Evolutionary conservation across 2,888 invertebrate genomes (phyloP).

Genomic region (Monochamus alternatus): DNA sequence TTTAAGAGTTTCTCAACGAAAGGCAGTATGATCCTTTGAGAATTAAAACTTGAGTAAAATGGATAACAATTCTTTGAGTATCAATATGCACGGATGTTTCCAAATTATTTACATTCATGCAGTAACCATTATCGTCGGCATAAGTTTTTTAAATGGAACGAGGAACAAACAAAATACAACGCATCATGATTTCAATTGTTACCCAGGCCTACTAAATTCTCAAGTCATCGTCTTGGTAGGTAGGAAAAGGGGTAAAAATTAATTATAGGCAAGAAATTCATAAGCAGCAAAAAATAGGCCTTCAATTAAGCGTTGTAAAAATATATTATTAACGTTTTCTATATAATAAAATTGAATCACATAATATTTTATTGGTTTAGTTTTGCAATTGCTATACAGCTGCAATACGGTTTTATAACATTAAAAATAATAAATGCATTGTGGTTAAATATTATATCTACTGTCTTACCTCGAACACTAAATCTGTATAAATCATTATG

Average conservation of each 20-base stretch:
- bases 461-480: constrained; percentile 25
- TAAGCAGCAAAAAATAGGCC: not conserved
- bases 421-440: constrained; percentile 13
- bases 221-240: constrained; percentile 26
- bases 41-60: too few relatives aligned
- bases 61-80: too few relatives aligned
- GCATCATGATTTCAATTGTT: constrained; percentile 19
- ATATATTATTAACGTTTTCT: not conserved
- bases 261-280: constrained; percentile 21
- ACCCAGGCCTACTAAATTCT: not conserved
- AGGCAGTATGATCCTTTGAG: not conserved
- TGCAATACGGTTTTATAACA: constrained; percentile 15
- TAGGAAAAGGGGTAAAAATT: constrained; percentile 18
- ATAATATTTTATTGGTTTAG: not conserved
- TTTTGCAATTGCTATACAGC: constrained; percentile 3
- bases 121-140: not conserved
- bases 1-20: constrained; percentile 7
- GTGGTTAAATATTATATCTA: constrained; percentile 22
- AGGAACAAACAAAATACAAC: constrained; percentile 12
- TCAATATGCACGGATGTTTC: too few relatives aligned
- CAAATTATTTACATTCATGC: too few relatives aligned
- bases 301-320: not conserved
- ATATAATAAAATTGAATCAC: not conserved
- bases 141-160: not conserved
- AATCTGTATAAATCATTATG: constrained; percentile 31